Conservation (phyloP, 1,140 invertebrate species). For the Drosophila navojoa region DNA sequence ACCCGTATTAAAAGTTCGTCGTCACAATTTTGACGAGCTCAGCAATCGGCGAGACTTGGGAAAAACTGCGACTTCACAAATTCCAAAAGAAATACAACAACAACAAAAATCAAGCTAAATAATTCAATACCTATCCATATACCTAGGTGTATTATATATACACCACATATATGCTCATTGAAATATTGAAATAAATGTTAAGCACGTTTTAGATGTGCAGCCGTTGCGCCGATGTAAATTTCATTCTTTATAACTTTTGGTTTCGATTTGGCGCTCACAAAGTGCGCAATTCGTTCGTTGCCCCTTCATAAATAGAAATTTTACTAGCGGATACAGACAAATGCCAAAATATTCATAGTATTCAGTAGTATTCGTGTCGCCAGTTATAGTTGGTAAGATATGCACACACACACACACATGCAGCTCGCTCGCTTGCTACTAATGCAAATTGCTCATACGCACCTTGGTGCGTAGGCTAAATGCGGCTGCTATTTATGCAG, state of each 20-base stretch:
- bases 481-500: conserved; percentile 12
- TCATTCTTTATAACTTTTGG: conserved; percentile 9
- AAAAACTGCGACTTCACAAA: conserved; percentile 30
- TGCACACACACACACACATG: background rate
- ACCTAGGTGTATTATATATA: background rate
- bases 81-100: background rate
- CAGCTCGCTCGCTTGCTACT: conserved; percentile 44
- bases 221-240: conserved; percentile 6
- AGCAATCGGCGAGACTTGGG: conserved; percentile 31
- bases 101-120: conserved; percentile 19
- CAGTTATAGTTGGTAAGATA: conserved; percentile 58
- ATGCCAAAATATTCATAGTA: conserved; percentile 20
- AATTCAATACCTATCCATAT: conserved; percentile 13
- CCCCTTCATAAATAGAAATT: conserved; percentile 9
- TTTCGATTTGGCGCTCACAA: conserved; percentile 29
- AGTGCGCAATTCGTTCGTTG: conserved; percentile 10
- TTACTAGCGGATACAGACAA: conserved; percentile 42
- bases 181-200: conserved; percentile 26
- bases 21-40: conserved; percentile 25
- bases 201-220: conserved; percentile 35
- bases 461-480: conserved; percentile 57
- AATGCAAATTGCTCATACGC: conserved; percentile 70
- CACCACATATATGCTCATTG: background rate
- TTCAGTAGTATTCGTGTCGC: conserved; percentile 38
- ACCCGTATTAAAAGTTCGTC: conserved; percentile 15